Conservation (phyloP, 2,797 vertebrate species). For the Lepilemur septentrionalis region DNA sequence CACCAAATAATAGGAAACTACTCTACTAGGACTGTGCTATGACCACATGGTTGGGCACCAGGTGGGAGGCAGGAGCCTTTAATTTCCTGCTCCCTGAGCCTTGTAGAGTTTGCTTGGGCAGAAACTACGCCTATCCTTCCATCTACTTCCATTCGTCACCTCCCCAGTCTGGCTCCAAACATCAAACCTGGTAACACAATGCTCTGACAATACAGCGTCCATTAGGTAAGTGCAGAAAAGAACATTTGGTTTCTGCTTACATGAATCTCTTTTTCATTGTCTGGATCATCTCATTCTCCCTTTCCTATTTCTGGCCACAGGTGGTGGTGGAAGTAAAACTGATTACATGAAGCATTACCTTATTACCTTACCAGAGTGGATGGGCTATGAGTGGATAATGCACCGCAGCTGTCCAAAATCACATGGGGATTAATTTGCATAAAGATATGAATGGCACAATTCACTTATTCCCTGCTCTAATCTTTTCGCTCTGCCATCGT, state of each 20-base stretch:
- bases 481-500: neutral
- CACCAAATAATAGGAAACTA: neutral
- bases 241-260: conserved; percentile 3
- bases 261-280: neutral
- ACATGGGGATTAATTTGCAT: neutral
- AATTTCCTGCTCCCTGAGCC: neutral
- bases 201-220: neutral
- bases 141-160: neutral
- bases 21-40: neutral
- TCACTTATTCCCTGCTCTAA: neutral
- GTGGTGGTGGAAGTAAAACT: neutral
- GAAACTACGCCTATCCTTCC: neutral
- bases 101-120: neutral
- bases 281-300: neutral
- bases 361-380: neutral
- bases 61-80: neutral
- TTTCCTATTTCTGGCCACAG: conserved; percentile 10
- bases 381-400: neutral
- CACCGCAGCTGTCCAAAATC: neutral
- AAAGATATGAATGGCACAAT: neutral
- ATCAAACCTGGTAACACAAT: neutral
- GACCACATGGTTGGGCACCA: neutral
- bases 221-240: conserved; percentile 21
- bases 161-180: neutral
- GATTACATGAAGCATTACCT: neutral